Conservation (phyloP, 2,113 vertebrate species). For the Eupsittula cactorum region DNA sequence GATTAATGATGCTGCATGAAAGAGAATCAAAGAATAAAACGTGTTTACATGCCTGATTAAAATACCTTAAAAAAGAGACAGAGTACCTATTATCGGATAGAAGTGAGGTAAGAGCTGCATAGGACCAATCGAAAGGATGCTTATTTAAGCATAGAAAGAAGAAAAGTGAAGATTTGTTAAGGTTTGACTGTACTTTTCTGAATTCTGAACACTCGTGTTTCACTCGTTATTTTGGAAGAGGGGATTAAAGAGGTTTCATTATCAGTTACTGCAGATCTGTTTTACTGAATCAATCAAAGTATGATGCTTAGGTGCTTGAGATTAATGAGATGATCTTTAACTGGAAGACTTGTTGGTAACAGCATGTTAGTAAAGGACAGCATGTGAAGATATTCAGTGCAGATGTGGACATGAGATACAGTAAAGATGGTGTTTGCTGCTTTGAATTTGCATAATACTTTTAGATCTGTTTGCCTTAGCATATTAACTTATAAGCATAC, state of each 20-base stretch:
- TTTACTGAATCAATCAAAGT: constrained; percentile 44
- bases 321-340: constrained; percentile 42
- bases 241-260: constrained; percentile 62
- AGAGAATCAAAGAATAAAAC: constrained; percentile 58
- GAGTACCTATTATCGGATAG: constrained; percentile 28
- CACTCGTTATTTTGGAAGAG: constrained; percentile 10
- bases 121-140: not conserved
- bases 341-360: not conserved
- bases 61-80: constrained; percentile 16
- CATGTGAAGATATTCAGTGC: not conserved
- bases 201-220: constrained; percentile 6
- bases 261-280: constrained; percentile 26
- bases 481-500: not conserved
- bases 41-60: constrained; percentile 57
- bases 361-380: constrained; percentile 5
- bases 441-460: not conserved
- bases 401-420: not conserved
- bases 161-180: constrained; percentile 33
- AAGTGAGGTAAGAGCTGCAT: not conserved
- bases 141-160: constrained; percentile 12
- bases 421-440: not conserved
- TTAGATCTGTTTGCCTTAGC: not conserved
- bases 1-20: constrained; percentile 71
- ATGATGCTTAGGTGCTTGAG: constrained; percentile 41
- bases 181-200: constrained; percentile 27